Base-by-base conservation (phyloP, 2,113 vertebrate genomes). In the Lutjanus erythropterus region DNA sequence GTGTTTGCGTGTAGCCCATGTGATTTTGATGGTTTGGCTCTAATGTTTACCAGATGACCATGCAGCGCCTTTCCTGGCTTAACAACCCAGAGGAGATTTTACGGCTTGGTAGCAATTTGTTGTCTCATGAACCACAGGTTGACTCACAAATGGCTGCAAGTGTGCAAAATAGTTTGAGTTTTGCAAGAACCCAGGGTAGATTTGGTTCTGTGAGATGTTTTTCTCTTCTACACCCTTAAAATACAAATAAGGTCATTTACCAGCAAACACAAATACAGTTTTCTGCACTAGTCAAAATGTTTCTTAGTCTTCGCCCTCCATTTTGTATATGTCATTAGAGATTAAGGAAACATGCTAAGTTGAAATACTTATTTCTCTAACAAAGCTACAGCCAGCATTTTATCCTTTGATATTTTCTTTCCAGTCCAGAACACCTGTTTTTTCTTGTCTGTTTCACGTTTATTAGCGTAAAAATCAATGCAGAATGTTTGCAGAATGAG, bases 21-120 rank as follows among this genome's bases (percentile, higher is more conserved):
- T 83, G 81, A 86, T 81, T 77, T 81, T 65, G 70, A 82, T 88
- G 83, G 67, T 89, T 91, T 56, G 74, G 65, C 55, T 81, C 58
- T 94, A 94, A 95, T 92, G 81, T 86, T 50, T 89, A 89, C 88
- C 94, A 94, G 93, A 94, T 94, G 94, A 92, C 56, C 87, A 75
- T 35, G 84, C 79, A 80, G 77, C 19, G 3, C 80, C 76, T 62
- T 39, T 71, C 53, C 50, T 60, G 55, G 37, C 74, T 91, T 89
- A 88, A 85, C 75, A 86, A 75, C 89, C 82, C 55, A 62, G 68
- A 89, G 75, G 69, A 86, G 77, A 84, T 88, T 94, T 94, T 92
- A 94, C 89, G 90, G 88, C 78, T 88, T 78, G 59, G 88, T 87
- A 83, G 86, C 80, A 92, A 94, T 94, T 94, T 94, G 93, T 89